A percentile compares a stretch with the other conserved stretches of the same genome.
These are phyloP conservation scores for Caenorhabditis elegans DNA, from an alignment of 1,140 invertebrate genomes.

Conservation along the genomic window DNA sequence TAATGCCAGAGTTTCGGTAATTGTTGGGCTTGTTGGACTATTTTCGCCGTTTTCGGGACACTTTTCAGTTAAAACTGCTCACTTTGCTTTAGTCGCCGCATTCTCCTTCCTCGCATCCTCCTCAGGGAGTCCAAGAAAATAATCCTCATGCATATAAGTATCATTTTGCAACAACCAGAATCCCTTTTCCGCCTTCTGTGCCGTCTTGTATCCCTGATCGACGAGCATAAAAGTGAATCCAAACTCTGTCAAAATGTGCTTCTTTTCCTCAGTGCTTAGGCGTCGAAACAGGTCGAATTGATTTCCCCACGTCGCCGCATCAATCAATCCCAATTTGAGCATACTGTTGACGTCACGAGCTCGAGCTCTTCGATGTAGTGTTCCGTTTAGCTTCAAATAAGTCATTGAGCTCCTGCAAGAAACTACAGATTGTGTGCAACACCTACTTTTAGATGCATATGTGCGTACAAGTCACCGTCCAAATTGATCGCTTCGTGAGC, in stretches of 20 bases:
- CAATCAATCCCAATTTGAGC: constrained; percentile 33
- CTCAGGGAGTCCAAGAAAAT: constrained; percentile 21
- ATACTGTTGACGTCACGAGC: constrained; percentile 38
- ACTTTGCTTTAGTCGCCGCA: constrained; percentile 34
- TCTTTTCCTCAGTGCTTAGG: constrained; percentile 8
- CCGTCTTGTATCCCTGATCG: constrained; percentile 41
- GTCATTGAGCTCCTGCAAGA: not conserved
- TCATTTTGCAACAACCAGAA: constrained; percentile 45
- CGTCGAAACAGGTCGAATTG: constrained; percentile 36
- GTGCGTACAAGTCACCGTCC: constrained; percentile 10
- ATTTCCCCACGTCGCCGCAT: constrained; percentile 38
- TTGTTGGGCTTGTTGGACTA: too few species aligned
- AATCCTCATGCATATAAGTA: constrained; percentile 38
- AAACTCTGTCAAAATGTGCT: constrained; percentile 36
- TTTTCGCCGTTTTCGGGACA: not conserved
- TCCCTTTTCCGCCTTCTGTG: not conserved
- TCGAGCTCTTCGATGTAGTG: constrained; percentile 24
- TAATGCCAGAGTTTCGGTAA: too few species aligned
- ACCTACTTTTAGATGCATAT: not conserved
- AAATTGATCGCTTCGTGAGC: not conserved
- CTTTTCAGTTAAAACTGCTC: not conserved
- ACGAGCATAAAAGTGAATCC: constrained; percentile 41
- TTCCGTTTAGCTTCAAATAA: constrained; percentile 19
- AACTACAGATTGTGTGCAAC: not conserved
- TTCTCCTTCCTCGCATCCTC: constrained; percentile 16